Percentiles rank a stretch among this genome's conserved stretches.
phyloP scores from a whole-genome alignment of 2,797 vertebrate species.

The Sebastes diaconus region DNA sequence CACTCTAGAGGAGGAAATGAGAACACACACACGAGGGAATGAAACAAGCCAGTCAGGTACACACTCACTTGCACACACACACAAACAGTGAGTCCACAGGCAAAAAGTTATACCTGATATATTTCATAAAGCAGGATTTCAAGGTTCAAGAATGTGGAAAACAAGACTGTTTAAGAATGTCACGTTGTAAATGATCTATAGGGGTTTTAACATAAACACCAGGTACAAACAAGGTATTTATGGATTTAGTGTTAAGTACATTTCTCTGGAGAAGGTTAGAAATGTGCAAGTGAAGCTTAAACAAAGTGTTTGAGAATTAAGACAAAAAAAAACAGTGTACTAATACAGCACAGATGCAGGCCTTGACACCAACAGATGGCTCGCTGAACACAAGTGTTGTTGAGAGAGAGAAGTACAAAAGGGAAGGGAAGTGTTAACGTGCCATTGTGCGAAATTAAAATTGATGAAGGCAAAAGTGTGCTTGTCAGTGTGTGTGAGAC shows the following conservation, averaged over 20 bases:
- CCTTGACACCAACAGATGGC: slow-evolving; percentile 22
- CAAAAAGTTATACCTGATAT: neutral
- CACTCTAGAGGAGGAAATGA: slow-evolving; percentile 85
- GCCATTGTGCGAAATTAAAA: neutral
- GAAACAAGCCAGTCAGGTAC: neutral
- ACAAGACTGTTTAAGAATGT: neutral
- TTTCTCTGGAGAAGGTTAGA: slow-evolving; percentile 5
- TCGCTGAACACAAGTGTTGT: neutral
- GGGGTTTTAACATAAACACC: neutral
- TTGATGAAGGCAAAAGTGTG: neutral
- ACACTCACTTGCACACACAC: slow-evolving; percentile 1
- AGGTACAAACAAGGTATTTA: neutral
- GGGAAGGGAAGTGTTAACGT: neutral
- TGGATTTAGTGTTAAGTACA: neutral
- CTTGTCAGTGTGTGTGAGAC: neutral
- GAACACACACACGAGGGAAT: neutral
- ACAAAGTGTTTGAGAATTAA: neutral
- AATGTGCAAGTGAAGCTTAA: neutral
- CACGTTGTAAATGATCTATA: neutral
- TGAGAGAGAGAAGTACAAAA: neutral
- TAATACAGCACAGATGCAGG: neutral
- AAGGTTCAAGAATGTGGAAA: neutral
- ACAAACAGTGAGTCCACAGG: neutral
- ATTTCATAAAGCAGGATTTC: neutral
- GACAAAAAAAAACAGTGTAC: neutral